phyloP scores from a whole-genome alignment of 1,140 invertebrate genomes.

The Lordiphosa collinella region DNA sequence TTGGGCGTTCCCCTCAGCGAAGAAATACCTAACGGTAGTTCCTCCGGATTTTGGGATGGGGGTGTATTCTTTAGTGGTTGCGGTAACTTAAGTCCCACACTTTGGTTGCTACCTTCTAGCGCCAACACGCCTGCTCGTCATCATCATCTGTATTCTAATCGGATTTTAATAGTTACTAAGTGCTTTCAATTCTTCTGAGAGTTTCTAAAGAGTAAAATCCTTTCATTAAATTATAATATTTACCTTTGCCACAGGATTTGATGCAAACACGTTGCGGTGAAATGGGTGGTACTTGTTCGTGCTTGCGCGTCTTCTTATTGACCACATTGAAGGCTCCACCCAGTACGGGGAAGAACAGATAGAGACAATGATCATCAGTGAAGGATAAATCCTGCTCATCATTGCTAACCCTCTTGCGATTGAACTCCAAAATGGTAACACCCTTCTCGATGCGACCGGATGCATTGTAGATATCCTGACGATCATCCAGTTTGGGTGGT shows the following conservation, averaged over 20 bases:
- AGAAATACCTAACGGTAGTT: too few relatives aligned
- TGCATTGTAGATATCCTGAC: slow-evolving; percentile 88
- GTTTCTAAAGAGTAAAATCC: too few relatives aligned
- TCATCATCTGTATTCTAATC: too few relatives aligned
- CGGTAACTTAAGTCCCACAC: too few relatives aligned
- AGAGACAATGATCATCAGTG: slow-evolving; percentile 89
- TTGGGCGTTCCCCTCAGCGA: too few relatives aligned
- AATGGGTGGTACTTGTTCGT: slow-evolving; percentile 87
- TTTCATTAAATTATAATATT: too few relatives aligned
- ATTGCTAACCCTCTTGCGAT: slow-evolving; percentile 87
- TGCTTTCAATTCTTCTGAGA: too few relatives aligned
- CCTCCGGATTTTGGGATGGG: too few relatives aligned
- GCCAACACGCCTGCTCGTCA: too few relatives aligned
- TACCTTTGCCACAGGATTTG: slow-evolving; percentile 87
- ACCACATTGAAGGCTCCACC: slow-evolving; percentile 91
- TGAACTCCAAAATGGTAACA: slow-evolving; percentile 89
- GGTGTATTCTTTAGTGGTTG: too few relatives aligned
- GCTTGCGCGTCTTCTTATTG: slow-evolving; percentile 92
- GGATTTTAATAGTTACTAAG: too few relatives aligned
- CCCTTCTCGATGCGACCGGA: slow-evolving; percentile 88
- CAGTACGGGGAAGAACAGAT: slow-evolving; percentile 92
- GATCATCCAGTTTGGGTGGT: slow-evolving; percentile 87
- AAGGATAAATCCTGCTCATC: slow-evolving; percentile 92
- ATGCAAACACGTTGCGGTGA: slow-evolving; percentile 92
- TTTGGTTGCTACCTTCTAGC: too few relatives aligned